phyloP scores from a whole-genome alignment of 2,797 vertebrate species.

The Threskiornis aethiopicus region DNA sequence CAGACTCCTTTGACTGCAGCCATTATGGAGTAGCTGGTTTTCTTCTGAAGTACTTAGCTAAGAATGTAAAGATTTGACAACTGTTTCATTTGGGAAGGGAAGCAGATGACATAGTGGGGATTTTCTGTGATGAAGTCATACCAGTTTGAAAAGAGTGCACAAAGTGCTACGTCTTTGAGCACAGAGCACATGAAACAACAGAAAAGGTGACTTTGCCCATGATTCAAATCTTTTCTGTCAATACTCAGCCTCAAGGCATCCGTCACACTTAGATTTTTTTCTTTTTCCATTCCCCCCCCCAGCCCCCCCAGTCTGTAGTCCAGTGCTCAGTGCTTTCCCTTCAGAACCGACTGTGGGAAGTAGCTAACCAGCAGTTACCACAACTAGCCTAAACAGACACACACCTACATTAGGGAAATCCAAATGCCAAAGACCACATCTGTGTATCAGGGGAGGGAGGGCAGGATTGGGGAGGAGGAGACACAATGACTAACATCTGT shows the following conservation, averaged over 20 bases:
- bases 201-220: neutral
- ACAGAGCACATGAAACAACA: neutral
- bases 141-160: neutral
- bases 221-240: neutral
- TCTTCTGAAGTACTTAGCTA: neutral
- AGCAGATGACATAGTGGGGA: neutral
- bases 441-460: neutral
- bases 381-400: too few species aligned
- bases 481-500: conserved; percentile 5
- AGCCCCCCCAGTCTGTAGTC: neutral
- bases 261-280: neutral
- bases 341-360: neutral
- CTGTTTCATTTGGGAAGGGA: neutral
- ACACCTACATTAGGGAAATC: too few species aligned
- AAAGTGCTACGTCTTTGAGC: neutral
- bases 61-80: neutral
- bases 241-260: neutral
- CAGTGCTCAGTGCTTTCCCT: neutral
- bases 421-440: neutral
- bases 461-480: neutral
- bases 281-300: too few species aligned
- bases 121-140: neutral
- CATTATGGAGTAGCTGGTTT: neutral
- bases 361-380: neutral
- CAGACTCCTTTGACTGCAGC: neutral